Evolutionary conservation across 2,888 invertebrate genomes (phyloP), one percentile per base, ranked within the genome.

Genomic region (Xestobium rufovillosum): DNA sequence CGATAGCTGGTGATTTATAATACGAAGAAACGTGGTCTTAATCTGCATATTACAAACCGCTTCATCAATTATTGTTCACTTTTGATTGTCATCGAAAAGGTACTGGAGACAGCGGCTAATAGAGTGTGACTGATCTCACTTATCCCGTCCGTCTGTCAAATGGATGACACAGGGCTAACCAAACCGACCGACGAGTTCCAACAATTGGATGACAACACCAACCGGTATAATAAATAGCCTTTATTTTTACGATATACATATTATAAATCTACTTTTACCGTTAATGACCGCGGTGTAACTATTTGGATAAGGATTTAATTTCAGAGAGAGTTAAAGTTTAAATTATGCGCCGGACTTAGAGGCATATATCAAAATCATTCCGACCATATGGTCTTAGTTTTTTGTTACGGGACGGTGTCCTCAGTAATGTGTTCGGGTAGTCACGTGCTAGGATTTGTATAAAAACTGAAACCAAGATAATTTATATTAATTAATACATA

Each of bases 231-330:
- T 19, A 19, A n/a, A 19, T 19, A n/a, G 23, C 23, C 23, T 19
- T 19, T 19, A 19, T 19, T 19, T 19, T 38, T 15, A 23, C 23
- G 17, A 12, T 34, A 23, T 26, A 26, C 31, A 38, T 34, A 33
- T 25, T 36, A 31, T 41, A 41, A 41, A 38, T 38, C 38, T 31
- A 38, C 31, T 42, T 42, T 42, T 36, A 42, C 42, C 42, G 42
- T 42, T 42, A 42, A 42, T 39, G 42, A 42, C 38, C 38, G 38
- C 34, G 41, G 38, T 38, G 41, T 42, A 42, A 39, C 42, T 42
- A 36, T 42, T 42, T 36, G 42, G 39, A 42, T 39, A 42, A 42
- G 42, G 31, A 39, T 42, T 42, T 42, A 42, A 42, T 42, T 42
- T 31, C 42, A 33, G 28, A 14, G 42, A n/a, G n/a, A n/a, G 34